Base-by-base conservation (phyloP, 2,888 invertebrate genomes). In the Drosophila mayaguana region DNA sequence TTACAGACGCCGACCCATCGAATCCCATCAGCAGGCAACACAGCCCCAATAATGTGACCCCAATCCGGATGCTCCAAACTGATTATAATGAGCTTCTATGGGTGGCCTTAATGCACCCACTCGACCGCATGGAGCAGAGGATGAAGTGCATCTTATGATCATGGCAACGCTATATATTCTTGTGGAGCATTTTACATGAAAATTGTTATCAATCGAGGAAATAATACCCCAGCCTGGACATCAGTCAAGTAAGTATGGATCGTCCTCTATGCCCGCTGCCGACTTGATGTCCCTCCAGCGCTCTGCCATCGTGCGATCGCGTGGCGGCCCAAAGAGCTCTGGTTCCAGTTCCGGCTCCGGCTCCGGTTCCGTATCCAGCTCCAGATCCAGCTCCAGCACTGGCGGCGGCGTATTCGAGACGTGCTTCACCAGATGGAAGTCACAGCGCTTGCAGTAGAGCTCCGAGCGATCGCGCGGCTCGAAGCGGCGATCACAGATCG, bases 391-490 rank as follows among this genome's bases (percentile, higher is more conserved):
- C 0, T 67, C 63, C 34, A 62, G 16, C 0, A 40, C 36, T 1
- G 75, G 60, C 42, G 73, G 67, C 25, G 81, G 65, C 18, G 69
- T 54, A 0, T 16, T 1, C 0, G 64, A 40, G 8, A 12, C 65
- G n/a, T 55, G 55, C 20, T 61, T 70, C 2, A 61, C 20, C 57
- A 76, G 2, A 54, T 79, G 69, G 34, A 74, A 84, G 11, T 72
- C 72, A n/a, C 81, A 82, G 4, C 72, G 79, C 8, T 84, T 84
- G 72, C 81, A 82, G n/a, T 79, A 63, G 8, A 36, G 0, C 0
- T 72, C 61, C 0, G 8, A 3, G 2, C 6, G 8, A 0, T 43
- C 20, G 0, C 64, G 45, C 3, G 85, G 82, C 68, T 84, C 82
- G 38, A 79, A 82, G 1, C 6, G 36, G 9, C 63, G 61, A 16